Evolutionary conservation across 2,113 vertebrate genomes (phyloP).

Genomic region (Semicossyphus pulcher): DNA sequence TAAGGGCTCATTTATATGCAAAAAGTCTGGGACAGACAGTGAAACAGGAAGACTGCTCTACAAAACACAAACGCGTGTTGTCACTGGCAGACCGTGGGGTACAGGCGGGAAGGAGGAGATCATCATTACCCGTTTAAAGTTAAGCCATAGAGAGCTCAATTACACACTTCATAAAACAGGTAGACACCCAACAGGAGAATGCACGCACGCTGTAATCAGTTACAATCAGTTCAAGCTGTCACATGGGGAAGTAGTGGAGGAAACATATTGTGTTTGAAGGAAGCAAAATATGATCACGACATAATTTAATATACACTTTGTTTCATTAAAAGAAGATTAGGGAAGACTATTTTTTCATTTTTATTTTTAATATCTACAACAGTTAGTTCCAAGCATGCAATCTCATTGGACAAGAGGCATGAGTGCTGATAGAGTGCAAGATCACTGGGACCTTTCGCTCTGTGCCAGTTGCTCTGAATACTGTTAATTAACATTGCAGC

Average conservation of each 20-base stretch:
- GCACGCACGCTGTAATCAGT: constrained; percentile 33
- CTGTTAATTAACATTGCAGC: too few species aligned
- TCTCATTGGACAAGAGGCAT: too few species aligned
- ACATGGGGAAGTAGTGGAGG: constrained; percentile 14
- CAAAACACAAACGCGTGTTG: constrained; percentile 14
- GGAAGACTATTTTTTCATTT: too few species aligned
- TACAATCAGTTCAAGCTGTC: constrained; percentile 44
- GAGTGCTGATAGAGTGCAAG: too few species aligned
- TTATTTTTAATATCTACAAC: too few species aligned
- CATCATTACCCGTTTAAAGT: constrained; percentile 45
- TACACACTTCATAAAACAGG: constrained; percentile 67
- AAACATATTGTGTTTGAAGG: background rate
- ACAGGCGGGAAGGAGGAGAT: constrained; percentile 24
- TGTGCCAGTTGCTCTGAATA: too few species aligned
- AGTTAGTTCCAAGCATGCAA: too few species aligned
- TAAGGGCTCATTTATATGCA: background rate
- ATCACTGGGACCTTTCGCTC: too few species aligned
- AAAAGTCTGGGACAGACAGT: background rate
- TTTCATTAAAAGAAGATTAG: too few species aligned
- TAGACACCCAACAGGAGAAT: constrained; percentile 48
- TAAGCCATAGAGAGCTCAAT: constrained; percentile 48
- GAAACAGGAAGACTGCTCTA: background rate
- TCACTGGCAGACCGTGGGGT: constrained; percentile 2
- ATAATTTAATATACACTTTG: background rate
- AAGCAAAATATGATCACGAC: background rate